These are phyloP conservation scores for Sussaba pulchella DNA, from an alignment of 2,888 invertebrate species.

Conservation along the genomic window DNA sequence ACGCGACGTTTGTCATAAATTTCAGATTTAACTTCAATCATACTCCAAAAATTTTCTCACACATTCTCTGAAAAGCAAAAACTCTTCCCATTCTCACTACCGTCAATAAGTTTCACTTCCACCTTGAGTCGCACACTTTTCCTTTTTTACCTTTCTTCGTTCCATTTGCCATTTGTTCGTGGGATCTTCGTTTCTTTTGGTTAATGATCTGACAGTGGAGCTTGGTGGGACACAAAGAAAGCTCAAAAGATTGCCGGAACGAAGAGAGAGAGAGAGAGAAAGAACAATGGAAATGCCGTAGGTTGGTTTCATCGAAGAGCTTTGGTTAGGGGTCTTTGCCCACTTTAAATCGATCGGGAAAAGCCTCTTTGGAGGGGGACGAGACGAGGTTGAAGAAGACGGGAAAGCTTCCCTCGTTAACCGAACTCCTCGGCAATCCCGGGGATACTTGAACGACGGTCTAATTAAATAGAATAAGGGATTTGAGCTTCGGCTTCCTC, in stretches of 20 bases:
- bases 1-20: no score
- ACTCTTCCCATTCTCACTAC: no score
- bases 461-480: conserved; percentile 66
- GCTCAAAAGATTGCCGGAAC: not conserved
- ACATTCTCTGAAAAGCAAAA: no score
- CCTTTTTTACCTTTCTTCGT: not conserved
- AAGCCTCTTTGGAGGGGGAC: conserved; percentile 34
- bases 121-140: no score
- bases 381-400: conserved; percentile 16
- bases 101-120: no score
- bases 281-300: not conserved
- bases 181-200: no score
- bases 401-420: conserved; percentile 51
- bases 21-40: no score
- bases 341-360: conserved; percentile 48
- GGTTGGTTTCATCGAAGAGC: conserved; percentile 2
- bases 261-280: no score
- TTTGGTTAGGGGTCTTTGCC: not conserved
- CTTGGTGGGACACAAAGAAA: not conserved
- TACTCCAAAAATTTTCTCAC: no score
- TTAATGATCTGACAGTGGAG: not conserved
- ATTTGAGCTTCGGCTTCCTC: conserved; percentile 58
- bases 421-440: conserved; percentile 52
- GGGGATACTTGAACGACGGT: conserved; percentile 52
- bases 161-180: not conserved